Percentiles rank a stretch among this genome's conserved stretches.
Evolutionary conservation across 2,113 vertebrate species (phyloP).

Genomic region (Lycaon pictus): DNA sequence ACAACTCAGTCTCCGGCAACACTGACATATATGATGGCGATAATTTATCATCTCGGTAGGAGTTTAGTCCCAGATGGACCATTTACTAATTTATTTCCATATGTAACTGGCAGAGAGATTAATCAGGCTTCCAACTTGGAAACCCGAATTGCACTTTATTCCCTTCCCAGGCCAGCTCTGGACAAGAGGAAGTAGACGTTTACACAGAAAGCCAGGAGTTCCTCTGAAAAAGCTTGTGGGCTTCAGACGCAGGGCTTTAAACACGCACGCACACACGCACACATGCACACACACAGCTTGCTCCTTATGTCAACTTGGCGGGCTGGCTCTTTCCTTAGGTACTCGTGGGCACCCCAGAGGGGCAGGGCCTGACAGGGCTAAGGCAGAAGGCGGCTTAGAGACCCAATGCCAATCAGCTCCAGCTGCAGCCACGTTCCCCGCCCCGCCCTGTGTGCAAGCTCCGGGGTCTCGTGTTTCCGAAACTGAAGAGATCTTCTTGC

Average conservation of each 20-base stretch:
- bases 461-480: slow-evolving; percentile 63
- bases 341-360: not conserved
- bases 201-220: slow-evolving; percentile 82
- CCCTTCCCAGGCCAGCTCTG: slow-evolving; percentile 82
- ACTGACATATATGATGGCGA: slow-evolving; percentile 80
- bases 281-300: not conserved
- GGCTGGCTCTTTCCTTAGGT: not conserved
- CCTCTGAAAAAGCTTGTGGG: slow-evolving; percentile 71
- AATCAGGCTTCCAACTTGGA: slow-evolving; percentile 88
- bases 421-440: not conserved
- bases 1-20: slow-evolving; percentile 83
- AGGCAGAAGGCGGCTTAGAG: not conserved
- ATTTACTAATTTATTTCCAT: slow-evolving; percentile 92
- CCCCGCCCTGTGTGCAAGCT: slow-evolving; percentile 20
- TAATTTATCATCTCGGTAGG: slow-evolving; percentile 90
- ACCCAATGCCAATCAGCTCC: not conserved
- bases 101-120: slow-evolving; percentile 90
- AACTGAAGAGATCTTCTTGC: slow-evolving; percentile 60
- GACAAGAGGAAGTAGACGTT: slow-evolving; percentile 73
- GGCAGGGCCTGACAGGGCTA: not conserved
- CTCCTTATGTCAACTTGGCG: not conserved
- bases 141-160: slow-evolving; percentile 85
- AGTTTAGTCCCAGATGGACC: slow-evolving; percentile 87
- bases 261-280: not conserved
- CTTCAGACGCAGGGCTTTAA: slow-evolving; percentile 28